Evolutionary conservation across 1,140 invertebrate genomes (phyloP).

Genomic region (Reticulitermes speratus): DNA sequence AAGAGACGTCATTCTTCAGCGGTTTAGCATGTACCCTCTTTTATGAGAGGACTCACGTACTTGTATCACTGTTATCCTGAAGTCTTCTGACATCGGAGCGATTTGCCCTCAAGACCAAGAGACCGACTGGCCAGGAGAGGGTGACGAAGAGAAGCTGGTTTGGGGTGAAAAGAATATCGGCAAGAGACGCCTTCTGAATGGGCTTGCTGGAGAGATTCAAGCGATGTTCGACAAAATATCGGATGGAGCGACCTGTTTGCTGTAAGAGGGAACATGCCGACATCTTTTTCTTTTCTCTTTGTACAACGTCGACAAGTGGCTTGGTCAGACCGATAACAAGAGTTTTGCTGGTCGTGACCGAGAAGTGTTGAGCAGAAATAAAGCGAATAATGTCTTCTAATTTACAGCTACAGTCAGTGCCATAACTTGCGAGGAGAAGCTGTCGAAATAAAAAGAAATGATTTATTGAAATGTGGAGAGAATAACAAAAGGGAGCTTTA

Average conservation of each 20-base stretch:
- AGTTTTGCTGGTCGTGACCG: no score
- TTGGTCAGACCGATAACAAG: not conserved
- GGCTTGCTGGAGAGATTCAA: not conserved
- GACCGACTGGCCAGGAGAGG: constrained; percentile 5
- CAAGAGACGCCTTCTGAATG: not conserved
- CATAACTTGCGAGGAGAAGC: no score
- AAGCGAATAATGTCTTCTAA: no score
- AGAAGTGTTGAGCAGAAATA: no score
- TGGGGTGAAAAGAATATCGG: not conserved
- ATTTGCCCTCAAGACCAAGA: constrained; percentile 10
- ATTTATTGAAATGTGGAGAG: no score
- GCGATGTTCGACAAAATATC: not conserved
- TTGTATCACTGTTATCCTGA: not conserved
- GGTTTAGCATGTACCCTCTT: no score
- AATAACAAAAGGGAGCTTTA: no score
- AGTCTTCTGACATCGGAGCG: not conserved
- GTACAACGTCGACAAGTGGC: not conserved
- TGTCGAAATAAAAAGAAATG: no score
- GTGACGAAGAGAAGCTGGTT: not conserved
- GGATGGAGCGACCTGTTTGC: not conserved
- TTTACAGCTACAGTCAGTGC: no score
- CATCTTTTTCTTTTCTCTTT: no score
- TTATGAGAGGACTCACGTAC: not conserved
- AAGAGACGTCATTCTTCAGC: no score
- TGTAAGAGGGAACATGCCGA: no score